Base-by-base conservation (phyloP, 2,113 vertebrate genomes). In the Muntiacus reevesi region DNA sequence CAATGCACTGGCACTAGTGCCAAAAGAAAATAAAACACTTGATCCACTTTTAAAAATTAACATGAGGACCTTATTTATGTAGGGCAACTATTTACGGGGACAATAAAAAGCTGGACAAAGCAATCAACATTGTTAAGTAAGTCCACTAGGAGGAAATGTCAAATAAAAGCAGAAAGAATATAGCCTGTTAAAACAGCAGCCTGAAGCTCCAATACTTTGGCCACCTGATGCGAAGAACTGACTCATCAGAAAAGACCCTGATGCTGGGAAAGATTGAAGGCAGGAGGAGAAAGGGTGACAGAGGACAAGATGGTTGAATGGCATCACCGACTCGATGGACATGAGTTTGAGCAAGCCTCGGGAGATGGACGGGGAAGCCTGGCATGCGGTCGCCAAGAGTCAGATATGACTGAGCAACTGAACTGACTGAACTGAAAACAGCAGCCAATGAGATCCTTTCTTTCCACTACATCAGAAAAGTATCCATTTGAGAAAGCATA, bases 101-200 rank as follows among this genome's bases (percentile, higher is more conserved):
- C n/a, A 87, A 76, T 59, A 83, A 92, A 92, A 92, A 96, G 28
- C n/a, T 94, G 83, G 45, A 93, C 28, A 91, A 64, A 47, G 13
- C 71, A 40, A 64, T 54, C 57, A 85, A 45, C 9, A 90, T 55
- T 87, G 25, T 50, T 67, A 88, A 55, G 12, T 25, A 94, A 86
- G 43, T 5, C 52, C 57, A 36, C 1, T 55, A 27, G 45, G 47
- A 92, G n/a, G 15, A 85, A 95, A 78, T 19, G 78, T 6, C 84
- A 40, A 45, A 27, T 84, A 21, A 50, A 47, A 92, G 36, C n/a
- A 43, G 55, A 85, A 78, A 36, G 67, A 89, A 79, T 50, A 64
- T 1, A 47, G 3, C 14, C 55, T 94, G 13, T 76, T 79, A 85
- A 79, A 89, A 86, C 7, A 94, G 33, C 50, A 89, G 19, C 15